Conservation (phyloP, 2,888 invertebrate species). For the Alloscopus bannaensis region DNA sequence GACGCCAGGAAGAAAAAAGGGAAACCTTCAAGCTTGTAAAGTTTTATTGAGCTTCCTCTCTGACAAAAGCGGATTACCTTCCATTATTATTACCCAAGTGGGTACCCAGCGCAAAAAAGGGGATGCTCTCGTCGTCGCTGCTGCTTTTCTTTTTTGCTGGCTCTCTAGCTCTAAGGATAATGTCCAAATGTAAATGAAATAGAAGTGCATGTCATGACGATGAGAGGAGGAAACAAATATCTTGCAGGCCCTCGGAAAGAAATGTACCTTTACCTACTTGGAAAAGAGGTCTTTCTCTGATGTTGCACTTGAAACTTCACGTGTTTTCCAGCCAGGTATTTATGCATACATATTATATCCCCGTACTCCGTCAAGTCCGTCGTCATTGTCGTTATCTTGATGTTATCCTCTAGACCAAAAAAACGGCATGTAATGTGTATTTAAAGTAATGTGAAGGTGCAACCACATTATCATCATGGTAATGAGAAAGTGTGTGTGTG, state of each 20-base stretch:
- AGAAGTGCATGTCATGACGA: constrained; percentile 37
- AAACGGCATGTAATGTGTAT: constrained; percentile 40
- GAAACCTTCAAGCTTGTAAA: constrained; percentile 59
- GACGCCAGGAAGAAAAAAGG: constrained; percentile 26
- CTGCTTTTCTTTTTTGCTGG: background rate
- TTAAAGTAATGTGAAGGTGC: constrained; percentile 51
- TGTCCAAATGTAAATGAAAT: constrained; percentile 64
- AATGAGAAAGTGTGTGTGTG: background rate
- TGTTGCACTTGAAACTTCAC: no score
- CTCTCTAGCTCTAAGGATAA: constrained; percentile 43
- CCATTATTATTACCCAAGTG: constrained; percentile 67
- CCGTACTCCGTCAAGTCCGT: no score
- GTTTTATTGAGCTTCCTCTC: constrained; percentile 65
- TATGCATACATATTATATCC: no score
- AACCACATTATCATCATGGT: constrained; percentile 1
- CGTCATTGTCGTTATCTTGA: constrained; percentile 55
- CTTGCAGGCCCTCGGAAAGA: background rate
- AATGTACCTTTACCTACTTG: no score
- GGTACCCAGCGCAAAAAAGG: constrained; percentile 57
- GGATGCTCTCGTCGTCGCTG: constrained; percentile 18
- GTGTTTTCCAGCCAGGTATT: no score
- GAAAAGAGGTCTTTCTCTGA: no score
- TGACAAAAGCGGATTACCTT: constrained; percentile 66
- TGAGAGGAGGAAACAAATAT: background rate
- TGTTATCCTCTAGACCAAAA: no score